Percentiles rank a stretch among this genome's conserved stretches.
Evolutionary conservation across 2,888 invertebrate species (phyloP).

Genomic region (Drosophila cyrtoloma): DNA sequence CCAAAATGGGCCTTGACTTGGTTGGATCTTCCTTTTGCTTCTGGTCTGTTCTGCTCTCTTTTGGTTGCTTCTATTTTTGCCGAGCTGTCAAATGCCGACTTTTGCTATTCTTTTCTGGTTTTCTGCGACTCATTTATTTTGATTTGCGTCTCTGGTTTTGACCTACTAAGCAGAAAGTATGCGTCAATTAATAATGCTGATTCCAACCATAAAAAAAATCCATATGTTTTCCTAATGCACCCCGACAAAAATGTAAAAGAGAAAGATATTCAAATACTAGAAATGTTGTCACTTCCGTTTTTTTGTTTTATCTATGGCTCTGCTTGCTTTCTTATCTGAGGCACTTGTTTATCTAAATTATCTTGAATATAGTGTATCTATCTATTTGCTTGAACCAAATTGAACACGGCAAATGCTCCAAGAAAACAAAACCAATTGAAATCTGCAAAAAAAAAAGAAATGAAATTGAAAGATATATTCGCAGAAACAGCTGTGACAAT

Average conservation of each 20-base stretch:
- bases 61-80: constrained; percentile 12
- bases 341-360: constrained; percentile 70
- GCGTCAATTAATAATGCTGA: constrained; percentile 25
- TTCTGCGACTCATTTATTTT: constrained; percentile 21
- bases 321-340: constrained; percentile 46
- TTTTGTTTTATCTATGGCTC: constrained; percentile 6
- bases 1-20: constrained; percentile 63
- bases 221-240: constrained; percentile 23
- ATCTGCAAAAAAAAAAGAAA: constrained; percentile 2
- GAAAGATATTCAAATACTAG: constrained; percentile 43
- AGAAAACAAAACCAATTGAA: constrained; percentile 30
- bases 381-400: constrained; percentile 67
- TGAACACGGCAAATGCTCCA: constrained; percentile 38
- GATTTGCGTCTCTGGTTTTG: constrained; percentile 49
- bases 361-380: constrained; percentile 39
- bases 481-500: constrained; percentile 62
- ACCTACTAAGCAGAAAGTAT: constrained; percentile 51
- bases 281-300: constrained; percentile 31
- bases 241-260: not conserved
- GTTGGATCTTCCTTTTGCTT: constrained; percentile 14
- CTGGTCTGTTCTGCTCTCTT: not conserved
- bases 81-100: constrained; percentile 42
- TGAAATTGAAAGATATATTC: not conserved
- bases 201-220: constrained; percentile 32
- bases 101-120: constrained; percentile 22